A percentile compares a stretch with the other conserved stretches of the same genome.
Conservation (phyloP, 1,140 invertebrate genomes). For the Pemphigus obesinymphae region DNA sequence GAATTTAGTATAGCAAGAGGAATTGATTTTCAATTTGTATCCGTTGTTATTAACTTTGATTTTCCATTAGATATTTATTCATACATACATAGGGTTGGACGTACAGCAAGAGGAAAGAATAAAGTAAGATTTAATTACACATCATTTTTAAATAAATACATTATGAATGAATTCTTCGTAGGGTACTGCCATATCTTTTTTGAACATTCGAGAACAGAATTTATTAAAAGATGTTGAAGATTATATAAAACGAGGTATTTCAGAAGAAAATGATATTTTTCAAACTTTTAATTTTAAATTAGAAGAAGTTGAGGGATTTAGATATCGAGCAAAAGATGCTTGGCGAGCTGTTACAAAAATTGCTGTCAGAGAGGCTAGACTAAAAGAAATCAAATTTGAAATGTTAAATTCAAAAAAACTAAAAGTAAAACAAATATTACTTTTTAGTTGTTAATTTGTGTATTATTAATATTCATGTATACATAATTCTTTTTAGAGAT, state of each 20-base stretch:
- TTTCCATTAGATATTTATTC: constrained; percentile 82
- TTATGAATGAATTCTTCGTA: constrained; percentile 54
- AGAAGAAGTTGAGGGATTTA: constrained; percentile 92
- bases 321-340: constrained; percentile 89
- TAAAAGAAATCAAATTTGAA: constrained; percentile 94
- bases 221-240: constrained; percentile 73
- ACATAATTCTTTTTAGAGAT: constrained; percentile 57
- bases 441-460: not conserved
- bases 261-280: constrained; percentile 52
- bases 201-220: constrained; percentile 73
- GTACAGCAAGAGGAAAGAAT: constrained; percentile 90
- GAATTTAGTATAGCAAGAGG: constrained; percentile 93
- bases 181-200: constrained; percentile 92
- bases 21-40: constrained; percentile 95
- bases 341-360: constrained; percentile 88
- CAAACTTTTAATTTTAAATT: constrained; percentile 83
- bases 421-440: constrained; percentile 58
- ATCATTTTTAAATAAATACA: too few species aligned
- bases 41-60: constrained; percentile 98
- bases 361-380: constrained; percentile 83
- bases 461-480: too few species aligned
- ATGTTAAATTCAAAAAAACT: constrained; percentile 89
- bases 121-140: too few species aligned
- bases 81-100: constrained; percentile 91
- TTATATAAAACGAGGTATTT: constrained; percentile 62